Evolutionary conservation across 2,113 vertebrate genomes (phyloP).

Genomic region (Platichthys stellatus): DNA sequence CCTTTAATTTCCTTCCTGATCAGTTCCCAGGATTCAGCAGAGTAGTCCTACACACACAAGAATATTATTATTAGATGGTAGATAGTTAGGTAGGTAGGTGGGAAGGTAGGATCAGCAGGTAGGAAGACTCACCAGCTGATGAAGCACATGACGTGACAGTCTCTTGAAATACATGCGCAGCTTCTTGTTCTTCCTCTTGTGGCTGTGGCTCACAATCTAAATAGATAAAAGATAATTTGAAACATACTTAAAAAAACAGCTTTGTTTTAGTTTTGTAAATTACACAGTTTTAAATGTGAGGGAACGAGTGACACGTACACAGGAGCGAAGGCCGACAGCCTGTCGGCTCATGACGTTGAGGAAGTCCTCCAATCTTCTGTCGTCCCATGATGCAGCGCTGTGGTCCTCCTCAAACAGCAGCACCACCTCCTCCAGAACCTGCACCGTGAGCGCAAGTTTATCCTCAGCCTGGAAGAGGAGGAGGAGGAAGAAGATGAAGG

Average conservation of each 20-base stretch:
- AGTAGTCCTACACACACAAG: neutral
- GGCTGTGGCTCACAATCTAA: conserved; percentile 13
- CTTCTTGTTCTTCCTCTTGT: conserved; percentile 54
- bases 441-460: conserved; percentile 58
- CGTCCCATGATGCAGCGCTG: conserved; percentile 64
- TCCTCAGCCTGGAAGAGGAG: conserved; percentile 59
- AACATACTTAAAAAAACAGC: too few relatives aligned
- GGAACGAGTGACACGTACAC: conserved; percentile 59
- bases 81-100: neutral
- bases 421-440: conserved; percentile 57
- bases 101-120: neutral
- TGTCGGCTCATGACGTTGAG: conserved; percentile 51
- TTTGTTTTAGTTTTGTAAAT: neutral
- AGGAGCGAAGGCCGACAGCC: conserved; percentile 54
- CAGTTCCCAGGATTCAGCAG: neutral
- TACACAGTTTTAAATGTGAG: too few relatives aligned
- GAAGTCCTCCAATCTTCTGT: conserved; percentile 56
- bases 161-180: conserved; percentile 66
- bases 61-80: neutral
- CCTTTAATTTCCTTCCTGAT: neutral
- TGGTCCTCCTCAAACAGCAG: conserved; percentile 56
- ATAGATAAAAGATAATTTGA: neutral
- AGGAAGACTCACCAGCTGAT: conserved; percentile 35
- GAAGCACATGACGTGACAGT: conserved; percentile 34
- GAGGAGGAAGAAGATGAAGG: too few relatives aligned